Evolutionary conservation across 2,888 invertebrate genomes (phyloP), one percentile per base, ranked within the genome.

Genomic region (Zaprionus bogoriensis): DNA sequence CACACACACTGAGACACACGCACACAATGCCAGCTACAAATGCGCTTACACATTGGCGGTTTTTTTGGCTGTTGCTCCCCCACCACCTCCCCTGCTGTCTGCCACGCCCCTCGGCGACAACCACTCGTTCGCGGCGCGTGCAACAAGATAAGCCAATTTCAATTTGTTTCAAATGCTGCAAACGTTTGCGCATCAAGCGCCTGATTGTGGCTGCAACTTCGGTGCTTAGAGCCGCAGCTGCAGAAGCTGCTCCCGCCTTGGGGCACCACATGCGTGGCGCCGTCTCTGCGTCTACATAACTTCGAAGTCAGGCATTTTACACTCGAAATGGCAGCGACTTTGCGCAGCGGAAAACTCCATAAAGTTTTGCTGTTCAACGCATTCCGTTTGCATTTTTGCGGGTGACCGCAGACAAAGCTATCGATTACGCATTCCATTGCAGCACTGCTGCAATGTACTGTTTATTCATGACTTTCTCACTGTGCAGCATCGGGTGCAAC

Each of bases 91-190:
- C 6, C 4, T 28, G 20, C 17, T 32, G 38, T 44, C 51, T 3
- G 44, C 58, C 47, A 44, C 32, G 4, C n/a, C n/a, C n/a, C n/a
- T n/a, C n/a, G n/a, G n/a, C n/a, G 5, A 45, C 76, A 85, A 69
- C 80, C 69, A 55, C 77, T 73, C 58, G 61, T 77, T 86, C 53
- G 67, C 75, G 73, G 85, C 69, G 52, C 71, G 10, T 61, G 67
- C 82, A 82, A 78, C 85, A 74, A 82, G 87, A 83, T 87, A 85
- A 83, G 87, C 85, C 82, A 83, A 83, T 83, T 85, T 81, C 74
- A 74, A 83, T 82, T 85, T 85, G 76, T 70, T 78, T 84, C 79
- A 77, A 81, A 87, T 78, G 78, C 84, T 55, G 68, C 39, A 59
- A 67, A 76, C 65, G 67, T 65, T 76, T 70, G 67, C 75, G 66